Conservation (phyloP, 2,888 invertebrate genomes). For the Macrosiphum euphorbiae region DNA sequence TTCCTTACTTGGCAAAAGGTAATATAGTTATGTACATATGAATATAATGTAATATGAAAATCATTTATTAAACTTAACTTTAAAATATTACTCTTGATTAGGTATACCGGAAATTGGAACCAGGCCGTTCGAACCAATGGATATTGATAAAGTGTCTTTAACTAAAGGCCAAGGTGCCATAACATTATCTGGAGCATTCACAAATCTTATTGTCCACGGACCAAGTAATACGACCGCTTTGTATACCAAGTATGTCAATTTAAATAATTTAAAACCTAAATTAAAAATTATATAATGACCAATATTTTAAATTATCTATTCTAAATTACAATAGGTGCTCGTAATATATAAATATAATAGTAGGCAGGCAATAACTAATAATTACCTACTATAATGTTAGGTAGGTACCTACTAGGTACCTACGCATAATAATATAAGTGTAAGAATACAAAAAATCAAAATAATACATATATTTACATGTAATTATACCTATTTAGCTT, state of each 20-base stretch:
- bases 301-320: not conserved
- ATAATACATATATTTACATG: too few relatives aligned
- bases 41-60: constrained; percentile 1
- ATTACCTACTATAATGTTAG: too few relatives aligned
- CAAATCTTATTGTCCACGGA: constrained; percentile 73
- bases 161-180: constrained; percentile 75
- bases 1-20: constrained; percentile 75
- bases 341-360: not conserved
- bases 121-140: constrained; percentile 74
- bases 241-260: constrained; percentile 70
- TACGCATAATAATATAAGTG: too few relatives aligned
- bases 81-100: constrained; percentile 67
- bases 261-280: not conserved
- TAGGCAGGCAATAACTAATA: not conserved
- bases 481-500: too few relatives aligned
- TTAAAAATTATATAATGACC: not conserved
- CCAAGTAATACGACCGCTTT: constrained; percentile 74
- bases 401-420: too few relatives aligned
- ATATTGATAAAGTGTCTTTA: constrained; percentile 73
- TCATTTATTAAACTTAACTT: constrained; percentile 34
- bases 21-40: constrained; percentile 46
- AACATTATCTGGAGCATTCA: constrained; percentile 73
- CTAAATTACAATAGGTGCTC: not conserved
- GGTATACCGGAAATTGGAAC: constrained; percentile 75
- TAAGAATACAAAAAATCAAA: too few relatives aligned